Percentiles rank a stretch among this genome's conserved stretches.
Evolutionary conservation across 2,888 invertebrate genomes (phyloP).

Genomic region (Philereme vetulata): DNA sequence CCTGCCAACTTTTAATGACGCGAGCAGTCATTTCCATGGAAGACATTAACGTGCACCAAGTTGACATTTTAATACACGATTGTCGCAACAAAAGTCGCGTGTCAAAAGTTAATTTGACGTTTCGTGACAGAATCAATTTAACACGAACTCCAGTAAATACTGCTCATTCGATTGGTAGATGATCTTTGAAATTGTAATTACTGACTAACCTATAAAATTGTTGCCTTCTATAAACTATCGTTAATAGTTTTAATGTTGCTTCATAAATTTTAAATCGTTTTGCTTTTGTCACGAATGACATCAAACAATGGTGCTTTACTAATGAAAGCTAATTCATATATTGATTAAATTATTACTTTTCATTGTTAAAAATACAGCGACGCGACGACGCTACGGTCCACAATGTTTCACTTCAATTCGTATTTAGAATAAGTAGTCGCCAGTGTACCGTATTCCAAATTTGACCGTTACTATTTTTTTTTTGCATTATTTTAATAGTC

Average conservation of each 20-base stretch:
- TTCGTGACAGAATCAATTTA: conserved; percentile 52
- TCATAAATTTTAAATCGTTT: conserved; percentile 16
- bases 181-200: conserved; percentile 45
- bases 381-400: too few relatives aligned
- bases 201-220: conserved; percentile 22
- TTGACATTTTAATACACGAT: conserved; percentile 37
- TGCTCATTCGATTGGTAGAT: conserved; percentile 44
- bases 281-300: conserved; percentile 20
- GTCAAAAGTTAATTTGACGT: conserved; percentile 42
- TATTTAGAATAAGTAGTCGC: too few relatives aligned
- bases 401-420: too few relatives aligned
- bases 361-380: too few relatives aligned
- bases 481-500: too few relatives aligned
- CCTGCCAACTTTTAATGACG: conserved; percentile 17
- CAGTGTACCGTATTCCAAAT: too few relatives aligned
- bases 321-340: conserved; percentile 4
- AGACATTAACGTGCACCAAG: conserved; percentile 24
- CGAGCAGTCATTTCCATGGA: conserved; percentile 24
- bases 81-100: conserved; percentile 46
- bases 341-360: neutral
- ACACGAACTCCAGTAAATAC: conserved; percentile 51
- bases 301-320: conserved; percentile 7
- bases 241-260: conserved; percentile 11
- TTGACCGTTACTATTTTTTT: too few relatives aligned
- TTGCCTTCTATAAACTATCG: conserved; percentile 16